These are phyloP conservation scores for Nannobrachium achirus DNA, from an alignment of 2,113 vertebrate genomes.

Conservation along the genomic window DNA sequence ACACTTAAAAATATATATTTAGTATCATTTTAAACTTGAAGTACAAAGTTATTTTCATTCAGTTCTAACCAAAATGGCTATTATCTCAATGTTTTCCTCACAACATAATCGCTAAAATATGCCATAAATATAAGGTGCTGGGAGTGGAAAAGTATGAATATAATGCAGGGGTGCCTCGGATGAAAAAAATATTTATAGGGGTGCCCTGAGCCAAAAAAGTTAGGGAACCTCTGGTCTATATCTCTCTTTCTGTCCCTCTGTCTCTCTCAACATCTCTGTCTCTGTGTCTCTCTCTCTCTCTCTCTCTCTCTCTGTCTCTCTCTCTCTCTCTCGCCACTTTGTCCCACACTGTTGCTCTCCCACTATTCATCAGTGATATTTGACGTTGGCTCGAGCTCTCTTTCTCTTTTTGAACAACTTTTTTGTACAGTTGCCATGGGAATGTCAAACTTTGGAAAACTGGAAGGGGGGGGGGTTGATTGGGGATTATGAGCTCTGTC, in stretches of 20 bases:
- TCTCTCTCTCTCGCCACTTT: slow-evolving; percentile 26
- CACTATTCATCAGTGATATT: slow-evolving; percentile 68
- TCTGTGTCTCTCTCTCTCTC: slow-evolving; percentile 15
- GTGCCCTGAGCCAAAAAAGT: no score
- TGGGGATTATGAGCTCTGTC: slow-evolving; percentile 49
- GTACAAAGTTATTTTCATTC: no score
- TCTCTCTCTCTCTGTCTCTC: slow-evolving; percentile 5
- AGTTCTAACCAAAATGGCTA: no score
- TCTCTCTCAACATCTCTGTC: slow-evolving; percentile 2
- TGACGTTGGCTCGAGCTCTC: slow-evolving; percentile 51
- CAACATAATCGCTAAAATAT: no score
- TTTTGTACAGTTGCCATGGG: slow-evolving; percentile 72
- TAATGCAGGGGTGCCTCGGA: no score
- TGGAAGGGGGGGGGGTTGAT: slow-evolving; percentile 7
- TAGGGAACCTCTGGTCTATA: no score
- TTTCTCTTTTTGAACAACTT: slow-evolving; percentile 55
- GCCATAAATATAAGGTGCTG: no score
- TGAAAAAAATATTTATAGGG: no score
- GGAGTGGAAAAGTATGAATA: no score
- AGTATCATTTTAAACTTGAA: no score
- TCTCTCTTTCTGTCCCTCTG: neutral
- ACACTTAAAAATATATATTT: no score
- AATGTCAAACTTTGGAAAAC: slow-evolving; percentile 64
- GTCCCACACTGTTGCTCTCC: slow-evolving; percentile 48
- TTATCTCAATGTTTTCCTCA: no score